Base-by-base conservation (phyloP, 2,113 vertebrate genomes). In the Ifrita kowaldi region DNA sequence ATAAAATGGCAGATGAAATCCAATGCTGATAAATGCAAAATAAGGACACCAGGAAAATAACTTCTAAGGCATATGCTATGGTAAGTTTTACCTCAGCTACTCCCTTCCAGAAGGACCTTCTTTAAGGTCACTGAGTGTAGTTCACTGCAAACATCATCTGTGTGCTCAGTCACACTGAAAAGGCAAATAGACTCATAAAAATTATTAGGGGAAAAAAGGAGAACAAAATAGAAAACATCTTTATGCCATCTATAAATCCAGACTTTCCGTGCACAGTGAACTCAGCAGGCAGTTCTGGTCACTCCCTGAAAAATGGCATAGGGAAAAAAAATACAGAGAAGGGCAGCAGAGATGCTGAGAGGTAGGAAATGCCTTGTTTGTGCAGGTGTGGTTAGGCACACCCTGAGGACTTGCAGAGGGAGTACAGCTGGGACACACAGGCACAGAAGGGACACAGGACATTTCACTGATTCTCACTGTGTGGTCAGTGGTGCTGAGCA, bases 201-300 rank as follows among this genome's bases (percentile, higher is more conserved):
- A 77, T 42, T 86, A 37, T 62, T 60, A 33, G 35, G n/a, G 33
- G 8, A 3, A 69, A 81, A 94, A 67, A 27, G n/a, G 42, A 71
- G 65, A 70, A 30, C 57, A 80, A 84, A 84, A 84, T 44, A 84
- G 73, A 56, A 86, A 89, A 52, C 41, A 44, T n/a, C 37, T 90
- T 93, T 83, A 80, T 93, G 35, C 22, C 7, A 7, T 20, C 76
- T 56, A 80, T 86, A 95, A 95, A 94, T 89, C 63, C 26, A 24
- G 63, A 8, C 15, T 94, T 76, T 89, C 39, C 59, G 46, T 71
- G 44, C 27, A 30, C 23, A 2, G 41, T 30, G 50, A 73, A 33
- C 39, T 10, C 16, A 27, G 6, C 6, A 11, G 32, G 14, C 7
- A 46, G 39, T 55, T 89, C 73, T 76, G 59, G 42, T 55, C 33